Percentiles rank a stretch among this genome's conserved stretches.
phyloP scores from a whole-genome alignment of 2,888 invertebrate species.

The Odontomyia ornata region DNA sequence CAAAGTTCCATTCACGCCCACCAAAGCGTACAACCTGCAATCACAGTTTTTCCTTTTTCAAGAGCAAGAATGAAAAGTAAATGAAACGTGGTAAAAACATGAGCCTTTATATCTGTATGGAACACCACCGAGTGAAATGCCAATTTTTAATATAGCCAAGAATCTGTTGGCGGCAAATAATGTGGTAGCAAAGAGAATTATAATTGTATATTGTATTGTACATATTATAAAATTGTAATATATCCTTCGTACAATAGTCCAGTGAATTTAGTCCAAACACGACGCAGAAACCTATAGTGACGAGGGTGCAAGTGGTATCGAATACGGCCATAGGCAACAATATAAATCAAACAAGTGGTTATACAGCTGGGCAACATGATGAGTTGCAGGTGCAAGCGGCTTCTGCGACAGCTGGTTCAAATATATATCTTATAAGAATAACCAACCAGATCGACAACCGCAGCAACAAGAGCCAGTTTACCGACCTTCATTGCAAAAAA shows the following conservation, averaged over 20 bases:
- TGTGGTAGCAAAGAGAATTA: constrained; percentile 24
- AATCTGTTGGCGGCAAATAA: constrained; percentile 20
- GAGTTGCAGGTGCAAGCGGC: constrained; percentile 11
- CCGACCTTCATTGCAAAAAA: constrained; percentile 59
- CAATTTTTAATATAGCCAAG: constrained; percentile 24
- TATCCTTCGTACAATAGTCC: constrained; percentile 88
- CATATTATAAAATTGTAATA: constrained; percentile 79
- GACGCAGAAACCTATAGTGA: constrained; percentile 62
- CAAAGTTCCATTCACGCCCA: constrained; percentile 55
- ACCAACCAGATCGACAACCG: constrained; percentile 7
- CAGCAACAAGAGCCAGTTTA: constrained; percentile 66
- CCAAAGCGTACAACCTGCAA: constrained; percentile 56
- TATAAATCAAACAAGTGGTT: not conserved
- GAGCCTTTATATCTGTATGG: constrained; percentile 30
- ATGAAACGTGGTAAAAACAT: constrained; percentile 16
- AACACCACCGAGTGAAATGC: constrained; percentile 20
- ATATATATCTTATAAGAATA: constrained; percentile 50
- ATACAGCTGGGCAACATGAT: not conserved
- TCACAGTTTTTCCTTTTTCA: constrained; percentile 31
- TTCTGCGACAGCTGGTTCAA: not conserved
- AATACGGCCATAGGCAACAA: constrained; percentile 24
- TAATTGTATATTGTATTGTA: constrained; percentile 69
- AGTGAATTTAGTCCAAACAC: constrained; percentile 76
- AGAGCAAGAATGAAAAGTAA: constrained; percentile 12
- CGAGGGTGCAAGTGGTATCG: constrained; percentile 21